These are phyloP conservation scores for Acropora yongei DNA, from an alignment of 64 coral and sea anemone genomes.

Conservation along the genomic window DNA sequence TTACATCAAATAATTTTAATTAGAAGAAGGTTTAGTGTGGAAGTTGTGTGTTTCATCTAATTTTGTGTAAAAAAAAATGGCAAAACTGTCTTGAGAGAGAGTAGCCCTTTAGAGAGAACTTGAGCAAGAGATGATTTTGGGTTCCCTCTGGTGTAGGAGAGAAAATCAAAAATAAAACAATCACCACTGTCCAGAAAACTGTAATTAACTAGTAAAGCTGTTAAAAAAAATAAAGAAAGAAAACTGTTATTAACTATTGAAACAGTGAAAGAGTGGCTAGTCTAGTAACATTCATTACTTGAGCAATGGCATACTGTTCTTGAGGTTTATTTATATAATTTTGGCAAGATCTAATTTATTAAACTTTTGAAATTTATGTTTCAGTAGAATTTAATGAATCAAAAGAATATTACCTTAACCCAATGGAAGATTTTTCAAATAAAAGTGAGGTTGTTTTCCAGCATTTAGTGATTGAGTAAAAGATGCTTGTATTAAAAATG, in stretches of 20 bases:
- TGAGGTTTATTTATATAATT: background rate
- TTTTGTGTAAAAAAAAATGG: too few relatives aligned
- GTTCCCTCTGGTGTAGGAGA: too few relatives aligned
- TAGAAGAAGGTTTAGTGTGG: too few relatives aligned
- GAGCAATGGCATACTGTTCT: constrained; percentile 3
- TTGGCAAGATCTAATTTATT: background rate
- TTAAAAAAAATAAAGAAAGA: background rate
- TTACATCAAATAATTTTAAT: too few relatives aligned
- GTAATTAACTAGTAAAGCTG: background rate
- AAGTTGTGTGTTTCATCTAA: too few relatives aligned
- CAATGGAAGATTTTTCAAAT: background rate
- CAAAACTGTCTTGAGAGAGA: too few relatives aligned
- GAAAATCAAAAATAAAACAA: too few relatives aligned
- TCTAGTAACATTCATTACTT: background rate
- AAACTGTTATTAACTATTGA: background rate
- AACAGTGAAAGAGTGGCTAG: background rate
- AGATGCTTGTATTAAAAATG: too few relatives aligned
- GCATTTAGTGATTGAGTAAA: too few relatives aligned
- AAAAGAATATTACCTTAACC: background rate
- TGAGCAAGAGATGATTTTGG: too few relatives aligned
- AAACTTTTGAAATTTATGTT: background rate
- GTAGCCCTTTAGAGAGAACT: too few relatives aligned
- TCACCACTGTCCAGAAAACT: background rate
- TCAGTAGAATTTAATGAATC: background rate
- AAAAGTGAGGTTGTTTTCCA: background rate